These are phyloP conservation scores for Xenops minutus DNA, from an alignment of 2,797 vertebrate genomes.

Conservation along the genomic window DNA sequence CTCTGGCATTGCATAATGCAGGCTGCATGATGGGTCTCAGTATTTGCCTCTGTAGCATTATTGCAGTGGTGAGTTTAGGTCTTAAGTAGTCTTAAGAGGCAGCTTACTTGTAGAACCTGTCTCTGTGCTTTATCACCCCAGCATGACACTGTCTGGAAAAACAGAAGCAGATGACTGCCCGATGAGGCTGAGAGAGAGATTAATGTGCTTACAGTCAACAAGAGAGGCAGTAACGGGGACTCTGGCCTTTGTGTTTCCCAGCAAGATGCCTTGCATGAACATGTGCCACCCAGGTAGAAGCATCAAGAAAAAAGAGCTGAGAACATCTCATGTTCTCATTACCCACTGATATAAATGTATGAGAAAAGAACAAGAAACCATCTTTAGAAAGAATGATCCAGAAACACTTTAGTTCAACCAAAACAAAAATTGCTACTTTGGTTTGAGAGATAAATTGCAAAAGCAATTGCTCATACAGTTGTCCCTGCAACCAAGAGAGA, in stretches of 20 bases:
- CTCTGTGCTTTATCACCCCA: neutral
- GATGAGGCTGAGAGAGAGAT: neutral
- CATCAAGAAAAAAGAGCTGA: neutral
- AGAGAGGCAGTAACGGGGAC: neutral
- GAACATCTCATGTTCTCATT: accelerated
- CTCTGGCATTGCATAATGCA: neutral
- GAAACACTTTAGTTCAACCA: neutral
- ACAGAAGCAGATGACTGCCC: constrained; percentile 8
- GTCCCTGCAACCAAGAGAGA: neutral
- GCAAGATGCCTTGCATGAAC: neutral
- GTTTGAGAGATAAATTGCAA: neutral
- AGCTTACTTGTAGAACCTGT: neutral
- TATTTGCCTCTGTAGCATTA: neutral
- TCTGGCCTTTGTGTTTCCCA: neutral
- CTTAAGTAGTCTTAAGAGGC: neutral
- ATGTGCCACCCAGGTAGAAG: accelerated
- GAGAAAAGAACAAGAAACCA: neutral
- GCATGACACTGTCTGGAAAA: neutral
- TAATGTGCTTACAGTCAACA: neutral
- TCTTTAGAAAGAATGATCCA: neutral
- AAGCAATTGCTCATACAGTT: neutral
- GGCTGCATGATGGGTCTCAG: neutral
- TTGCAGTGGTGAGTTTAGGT: neutral
- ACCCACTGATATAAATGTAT: neutral
- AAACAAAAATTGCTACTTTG: neutral